These are phyloP conservation scores for Triplophysa rosa DNA, from an alignment of 2,113 vertebrate genomes.

Conservation along the genomic window DNA sequence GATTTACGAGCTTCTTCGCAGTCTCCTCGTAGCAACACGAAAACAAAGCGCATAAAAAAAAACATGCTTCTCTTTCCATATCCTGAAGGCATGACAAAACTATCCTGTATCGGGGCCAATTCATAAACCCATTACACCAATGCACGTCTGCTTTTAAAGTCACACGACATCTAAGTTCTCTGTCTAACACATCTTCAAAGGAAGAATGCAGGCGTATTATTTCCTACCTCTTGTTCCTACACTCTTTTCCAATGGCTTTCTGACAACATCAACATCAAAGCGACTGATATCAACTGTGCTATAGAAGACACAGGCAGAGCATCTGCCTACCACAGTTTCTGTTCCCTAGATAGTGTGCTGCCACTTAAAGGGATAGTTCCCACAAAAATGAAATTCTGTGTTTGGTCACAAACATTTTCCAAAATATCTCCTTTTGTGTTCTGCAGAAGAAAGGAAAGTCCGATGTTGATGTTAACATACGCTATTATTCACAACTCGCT, in stretches of 20 bases:
- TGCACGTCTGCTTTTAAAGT: neutral
- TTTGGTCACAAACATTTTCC: no score
- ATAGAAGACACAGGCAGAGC: neutral
- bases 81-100: constrained; percentile 18
- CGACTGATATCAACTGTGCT: neutral
- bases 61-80: constrained; percentile 18
- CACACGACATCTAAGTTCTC: constrained; percentile 9
- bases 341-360: neutral
- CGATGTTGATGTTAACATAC: no score
- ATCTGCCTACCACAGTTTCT: neutral
- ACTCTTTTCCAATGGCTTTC: neutral
- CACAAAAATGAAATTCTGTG: no score
- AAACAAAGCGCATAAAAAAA: neutral
- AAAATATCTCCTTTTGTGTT: no score
- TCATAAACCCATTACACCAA: constrained; percentile 19
- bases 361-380: no score
- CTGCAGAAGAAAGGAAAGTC: no score
- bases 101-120: constrained; percentile 29
- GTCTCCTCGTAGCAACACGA: neutral
- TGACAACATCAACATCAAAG: constrained; percentile 19
- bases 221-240: constrained; percentile 7
- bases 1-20: neutral
- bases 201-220: constrained; percentile 15
- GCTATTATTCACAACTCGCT: no score
- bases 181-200: neutral